Conservation (phyloP, 2,113 vertebrate genomes). For the Microcebus jonahi region DNA sequence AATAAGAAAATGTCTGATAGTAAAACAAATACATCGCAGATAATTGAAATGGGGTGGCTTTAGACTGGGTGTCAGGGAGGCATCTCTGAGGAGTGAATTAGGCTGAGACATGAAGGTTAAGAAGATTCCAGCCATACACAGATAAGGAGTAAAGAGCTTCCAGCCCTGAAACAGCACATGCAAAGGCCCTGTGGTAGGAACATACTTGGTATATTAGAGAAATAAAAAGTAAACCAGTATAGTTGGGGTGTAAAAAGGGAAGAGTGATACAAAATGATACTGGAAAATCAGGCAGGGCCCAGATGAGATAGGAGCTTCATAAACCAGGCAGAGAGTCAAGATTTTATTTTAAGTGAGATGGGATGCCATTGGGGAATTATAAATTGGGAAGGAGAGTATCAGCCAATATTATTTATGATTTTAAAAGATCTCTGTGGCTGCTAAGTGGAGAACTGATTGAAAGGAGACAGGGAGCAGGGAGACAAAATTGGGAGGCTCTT, state of each 20-base stretch:
- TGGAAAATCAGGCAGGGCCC: background rate
- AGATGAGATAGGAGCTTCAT: background rate
- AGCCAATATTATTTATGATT: background rate
- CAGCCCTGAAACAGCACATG: background rate
- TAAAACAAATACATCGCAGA: background rate
- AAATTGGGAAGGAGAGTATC: background rate
- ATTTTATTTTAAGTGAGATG: background rate
- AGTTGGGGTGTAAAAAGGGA: background rate
- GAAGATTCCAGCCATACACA: background rate
- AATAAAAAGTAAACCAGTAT: background rate
- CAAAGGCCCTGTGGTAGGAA: background rate
- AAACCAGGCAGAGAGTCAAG: background rate
- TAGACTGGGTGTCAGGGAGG: too few relatives aligned
- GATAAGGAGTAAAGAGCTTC: background rate
- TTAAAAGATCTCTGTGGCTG: background rate
- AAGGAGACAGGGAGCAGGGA: background rate
- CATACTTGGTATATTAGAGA: background rate
- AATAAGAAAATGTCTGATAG: background rate
- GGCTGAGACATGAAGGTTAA: background rate
- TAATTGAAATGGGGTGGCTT: background rate
- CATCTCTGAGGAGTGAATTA: background rate
- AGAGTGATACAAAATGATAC: background rate
- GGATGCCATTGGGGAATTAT: background rate
- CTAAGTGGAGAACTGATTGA: background rate
- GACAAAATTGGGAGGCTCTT: background rate